A percentile compares a stretch with the other conserved stretches of the same genome.
phyloP scores from a whole-genome alignment of 2,113 vertebrate genomes.

The Lasiurus borealis region DNA sequence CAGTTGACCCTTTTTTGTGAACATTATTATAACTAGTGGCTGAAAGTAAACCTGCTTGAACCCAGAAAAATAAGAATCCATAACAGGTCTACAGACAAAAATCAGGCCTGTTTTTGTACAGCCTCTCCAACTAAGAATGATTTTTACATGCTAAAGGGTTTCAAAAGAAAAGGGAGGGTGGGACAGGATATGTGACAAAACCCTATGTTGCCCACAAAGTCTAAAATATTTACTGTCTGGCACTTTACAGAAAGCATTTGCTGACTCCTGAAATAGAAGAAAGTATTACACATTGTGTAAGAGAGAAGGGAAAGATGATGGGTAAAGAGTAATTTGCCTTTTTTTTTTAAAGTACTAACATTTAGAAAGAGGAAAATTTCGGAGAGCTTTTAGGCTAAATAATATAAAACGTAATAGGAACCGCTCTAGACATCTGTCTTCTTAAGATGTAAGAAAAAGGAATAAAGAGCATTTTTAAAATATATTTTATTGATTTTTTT shows the following conservation, averaged over 20 bases:
- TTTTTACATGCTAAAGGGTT: slow-evolving; percentile 13
- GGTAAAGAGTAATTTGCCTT: background rate
- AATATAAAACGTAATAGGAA: background rate
- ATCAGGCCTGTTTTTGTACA: slow-evolving; percentile 29
- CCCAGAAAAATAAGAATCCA: background rate
- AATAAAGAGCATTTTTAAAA: background rate
- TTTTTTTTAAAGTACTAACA: background rate
- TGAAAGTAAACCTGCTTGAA: slow-evolving; percentile 44
- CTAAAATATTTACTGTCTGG: slow-evolving; percentile 20
- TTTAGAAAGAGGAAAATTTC: slow-evolving; percentile 29
- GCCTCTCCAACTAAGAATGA: background rate
- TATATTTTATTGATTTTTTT: too few species aligned
- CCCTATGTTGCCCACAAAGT: slow-evolving; percentile 3
- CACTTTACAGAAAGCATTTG: slow-evolving; percentile 28
- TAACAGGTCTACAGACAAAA: background rate
- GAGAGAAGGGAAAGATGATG: background rate
- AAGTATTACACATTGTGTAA: background rate
- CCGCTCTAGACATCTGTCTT: background rate
- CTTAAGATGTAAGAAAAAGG: background rate
- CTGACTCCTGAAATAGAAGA: background rate
- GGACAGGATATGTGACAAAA: background rate
- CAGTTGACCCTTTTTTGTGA: background rate
- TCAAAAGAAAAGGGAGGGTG: too few species aligned
- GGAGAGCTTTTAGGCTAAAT: slow-evolving; percentile 23
- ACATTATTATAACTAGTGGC: slow-evolving; percentile 24